These are phyloP conservation scores for Crocuta crocuta DNA, from an alignment of 2,113 vertebrate genomes.

Conservation along the genomic window DNA sequence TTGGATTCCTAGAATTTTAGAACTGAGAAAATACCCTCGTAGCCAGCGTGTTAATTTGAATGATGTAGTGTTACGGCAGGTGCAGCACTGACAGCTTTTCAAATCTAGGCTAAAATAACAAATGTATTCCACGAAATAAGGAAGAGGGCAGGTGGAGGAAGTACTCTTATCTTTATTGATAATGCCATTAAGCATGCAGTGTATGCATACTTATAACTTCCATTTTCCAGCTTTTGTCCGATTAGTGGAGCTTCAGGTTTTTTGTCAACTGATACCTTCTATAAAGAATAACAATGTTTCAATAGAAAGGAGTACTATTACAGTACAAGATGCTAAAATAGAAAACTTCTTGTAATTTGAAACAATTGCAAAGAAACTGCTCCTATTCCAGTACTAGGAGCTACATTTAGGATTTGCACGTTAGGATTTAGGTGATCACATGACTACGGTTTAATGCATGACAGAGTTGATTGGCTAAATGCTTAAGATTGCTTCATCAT, in stretches of 20 bases:
- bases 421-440: background rate
- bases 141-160: slow-evolving; percentile 63
- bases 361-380: background rate
- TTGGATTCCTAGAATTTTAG: slow-evolving; percentile 80
- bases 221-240: slow-evolving; percentile 61
- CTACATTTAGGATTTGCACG: background rate
- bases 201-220: background rate
- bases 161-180: slow-evolving; percentile 56
- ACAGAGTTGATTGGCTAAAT: slow-evolving; percentile 74
- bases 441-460: slow-evolving; percentile 44
- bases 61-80: slow-evolving; percentile 70
- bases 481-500: slow-evolving; percentile 79
- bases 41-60: slow-evolving; percentile 71
- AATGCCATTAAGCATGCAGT: slow-evolving; percentile 33
- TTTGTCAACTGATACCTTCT: slow-evolving; percentile 57
- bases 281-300: slow-evolving; percentile 64
- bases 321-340: slow-evolving; percentile 18
- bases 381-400: background rate
- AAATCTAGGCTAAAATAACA: slow-evolving; percentile 73
- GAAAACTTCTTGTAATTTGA: slow-evolving; percentile 59
- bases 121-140: slow-evolving; percentile 65
- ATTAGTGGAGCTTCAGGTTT: slow-evolving; percentile 67
- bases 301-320: slow-evolving; percentile 41
- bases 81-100: slow-evolving; percentile 74
- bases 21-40: slow-evolving; percentile 74